A percentile compares a stretch with the other conserved stretches of the same genome.
Conservation (phyloP, 2,113 vertebrate genomes). For the Pteropus alecto region DNA sequence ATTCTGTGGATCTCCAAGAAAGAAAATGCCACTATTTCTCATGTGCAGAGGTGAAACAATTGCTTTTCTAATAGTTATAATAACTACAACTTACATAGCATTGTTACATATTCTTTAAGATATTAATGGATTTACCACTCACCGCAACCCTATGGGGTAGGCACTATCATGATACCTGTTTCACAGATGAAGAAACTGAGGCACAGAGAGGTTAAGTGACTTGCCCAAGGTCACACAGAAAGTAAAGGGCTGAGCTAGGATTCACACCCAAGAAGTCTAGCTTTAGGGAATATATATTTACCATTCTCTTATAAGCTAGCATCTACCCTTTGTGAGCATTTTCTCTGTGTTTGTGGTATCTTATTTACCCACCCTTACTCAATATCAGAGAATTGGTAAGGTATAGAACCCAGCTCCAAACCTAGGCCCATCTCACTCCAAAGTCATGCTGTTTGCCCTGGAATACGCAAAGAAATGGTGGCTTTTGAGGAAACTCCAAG, state of each 20-base stretch:
- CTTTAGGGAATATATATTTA: not conserved
- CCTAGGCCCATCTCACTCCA: not conserved
- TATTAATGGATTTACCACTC: not conserved
- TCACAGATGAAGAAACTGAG: not conserved
- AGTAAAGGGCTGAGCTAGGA: not conserved
- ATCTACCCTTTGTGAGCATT: not conserved
- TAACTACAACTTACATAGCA: not conserved
- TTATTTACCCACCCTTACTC: not conserved
- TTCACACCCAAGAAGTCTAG: not conserved
- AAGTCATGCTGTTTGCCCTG: not conserved
- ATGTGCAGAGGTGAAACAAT: not conserved
- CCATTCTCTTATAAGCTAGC: not conserved
- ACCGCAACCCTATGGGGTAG: not conserved
- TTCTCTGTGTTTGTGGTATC: not conserved
- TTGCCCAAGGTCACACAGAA: not conserved
- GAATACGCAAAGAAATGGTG: not conserved
- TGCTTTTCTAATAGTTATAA: not conserved
- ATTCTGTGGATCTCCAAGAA: not conserved
- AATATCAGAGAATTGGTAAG: not conserved
- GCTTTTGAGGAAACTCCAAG: not conserved
- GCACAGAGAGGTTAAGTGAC: not conserved
- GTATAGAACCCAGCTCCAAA: not conserved
- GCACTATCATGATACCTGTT: not conserved
- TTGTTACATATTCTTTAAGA: not conserved
- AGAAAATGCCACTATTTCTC: not conserved